A percentile compares a stretch with the other conserved stretches of the same genome.
phyloP scores from a whole-genome alignment of 2,113 vertebrate genomes.

The Anguilla japonica region DNA sequence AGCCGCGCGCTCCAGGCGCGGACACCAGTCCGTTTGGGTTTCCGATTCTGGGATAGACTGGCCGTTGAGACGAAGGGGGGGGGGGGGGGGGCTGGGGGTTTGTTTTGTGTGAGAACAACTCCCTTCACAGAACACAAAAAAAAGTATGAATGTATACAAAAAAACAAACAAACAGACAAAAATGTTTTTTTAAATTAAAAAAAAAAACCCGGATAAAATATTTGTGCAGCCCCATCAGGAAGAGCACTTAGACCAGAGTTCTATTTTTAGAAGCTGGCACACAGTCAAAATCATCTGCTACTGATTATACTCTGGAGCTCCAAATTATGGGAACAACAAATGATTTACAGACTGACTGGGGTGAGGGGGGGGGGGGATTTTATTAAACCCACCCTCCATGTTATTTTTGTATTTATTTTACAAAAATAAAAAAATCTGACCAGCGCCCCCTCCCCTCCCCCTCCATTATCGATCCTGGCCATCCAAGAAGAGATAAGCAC shows the following conservation, averaged over 20 bases:
- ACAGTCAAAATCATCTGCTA: constrained; percentile 71
- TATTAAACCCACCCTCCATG: not conserved
- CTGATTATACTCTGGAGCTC: constrained; percentile 62
- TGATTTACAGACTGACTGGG: not conserved
- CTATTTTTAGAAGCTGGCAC: constrained; percentile 75
- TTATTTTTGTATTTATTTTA: no score
- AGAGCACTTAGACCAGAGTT: constrained; percentile 59
- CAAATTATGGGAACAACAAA: constrained; percentile 41
- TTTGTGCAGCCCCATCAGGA: constrained; percentile 67
- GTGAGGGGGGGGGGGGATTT: not conserved
- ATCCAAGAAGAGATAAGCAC: not conserved
- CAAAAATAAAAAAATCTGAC: no score
- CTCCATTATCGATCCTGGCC: not conserved
- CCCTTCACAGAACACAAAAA: constrained; percentile 8
- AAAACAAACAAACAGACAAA: constrained; percentile 36
- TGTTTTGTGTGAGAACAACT: not conserved
- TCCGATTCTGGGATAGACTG: not conserved
- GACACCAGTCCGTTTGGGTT: not conserved
- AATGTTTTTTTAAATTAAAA: constrained; percentile 51
- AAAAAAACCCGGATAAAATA: constrained; percentile 70
- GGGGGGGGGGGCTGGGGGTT: not conserved
- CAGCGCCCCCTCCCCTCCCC: not conserved
- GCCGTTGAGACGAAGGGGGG: not conserved
- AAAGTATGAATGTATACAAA: not conserved
- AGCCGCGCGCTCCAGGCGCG: not conserved